These are phyloP conservation scores for Oryzias javanicus DNA, from an alignment of 2,113 vertebrate genomes.

Conservation along the genomic window DNA sequence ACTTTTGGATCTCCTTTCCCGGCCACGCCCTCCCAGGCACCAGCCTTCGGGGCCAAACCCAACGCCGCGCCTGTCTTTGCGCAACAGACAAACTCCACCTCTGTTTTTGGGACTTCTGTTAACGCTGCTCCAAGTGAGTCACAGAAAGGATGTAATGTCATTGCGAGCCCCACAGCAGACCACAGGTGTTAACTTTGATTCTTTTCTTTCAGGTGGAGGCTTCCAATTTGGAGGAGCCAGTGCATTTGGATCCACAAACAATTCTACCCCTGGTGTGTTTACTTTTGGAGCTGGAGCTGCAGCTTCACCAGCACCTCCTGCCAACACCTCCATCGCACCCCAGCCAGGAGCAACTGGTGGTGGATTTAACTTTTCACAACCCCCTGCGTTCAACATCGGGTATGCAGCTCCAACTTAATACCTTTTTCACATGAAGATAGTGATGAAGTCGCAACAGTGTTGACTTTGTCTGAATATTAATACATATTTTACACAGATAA, in stretches of 20 bases:
- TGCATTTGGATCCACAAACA: conserved; percentile 78
- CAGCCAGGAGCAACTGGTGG: conserved; percentile 74
- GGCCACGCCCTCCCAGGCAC: conserved; percentile 74
- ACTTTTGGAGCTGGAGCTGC: conserved; percentile 79
- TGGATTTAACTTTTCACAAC: conserved; percentile 81
- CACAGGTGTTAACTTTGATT: not conserved
- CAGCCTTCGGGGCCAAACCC: conserved; percentile 84
- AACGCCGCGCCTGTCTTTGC: conserved; percentile 83
- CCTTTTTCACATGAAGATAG: too few species aligned
- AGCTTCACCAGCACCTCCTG: conserved; percentile 56
- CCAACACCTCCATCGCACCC: conserved; percentile 69
- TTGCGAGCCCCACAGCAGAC: not conserved
- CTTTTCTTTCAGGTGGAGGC: conserved; percentile 67
- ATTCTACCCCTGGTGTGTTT: conserved; percentile 77
- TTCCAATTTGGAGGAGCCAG: conserved; percentile 88
- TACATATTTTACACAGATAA: too few species aligned
- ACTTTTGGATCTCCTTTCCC: conserved; percentile 86
- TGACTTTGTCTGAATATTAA: too few species aligned
- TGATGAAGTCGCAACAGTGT: too few species aligned
- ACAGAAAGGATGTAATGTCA: not conserved
- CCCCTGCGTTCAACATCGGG: conserved; percentile 84
- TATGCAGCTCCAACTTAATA: conserved; percentile 61
- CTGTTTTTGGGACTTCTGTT: conserved; percentile 79
- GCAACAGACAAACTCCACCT: conserved; percentile 79
- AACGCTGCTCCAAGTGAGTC: conserved; percentile 80